Conservation (phyloP, 2,888 invertebrate genomes). For the Phalera bucephala region DNA sequence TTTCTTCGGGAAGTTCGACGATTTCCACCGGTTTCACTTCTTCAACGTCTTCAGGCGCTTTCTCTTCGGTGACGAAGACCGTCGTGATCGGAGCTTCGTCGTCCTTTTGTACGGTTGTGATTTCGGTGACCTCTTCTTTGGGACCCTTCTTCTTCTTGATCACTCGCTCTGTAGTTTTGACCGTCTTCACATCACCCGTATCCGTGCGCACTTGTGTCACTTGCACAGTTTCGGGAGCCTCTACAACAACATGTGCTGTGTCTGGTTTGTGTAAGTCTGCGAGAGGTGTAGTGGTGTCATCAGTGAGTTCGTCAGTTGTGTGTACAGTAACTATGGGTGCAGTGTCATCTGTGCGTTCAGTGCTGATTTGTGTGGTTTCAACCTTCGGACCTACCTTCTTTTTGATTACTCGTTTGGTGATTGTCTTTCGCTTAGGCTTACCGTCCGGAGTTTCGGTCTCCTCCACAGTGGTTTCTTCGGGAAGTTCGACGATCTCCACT, state of each 20-base stretch:
- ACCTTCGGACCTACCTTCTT: conserved; percentile 59
- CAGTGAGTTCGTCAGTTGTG: conserved; percentile 28
- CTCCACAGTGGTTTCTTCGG: conserved; percentile 46
- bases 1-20: neutral
- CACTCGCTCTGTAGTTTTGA: conserved; percentile 20
- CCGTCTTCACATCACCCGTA: conserved; percentile 14
- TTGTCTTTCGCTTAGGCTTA: conserved; percentile 42
- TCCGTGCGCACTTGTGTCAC: conserved; percentile 42
- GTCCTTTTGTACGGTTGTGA: conserved; percentile 22
- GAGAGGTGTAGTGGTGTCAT: conserved; percentile 30
- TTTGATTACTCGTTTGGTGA: conserved; percentile 42
- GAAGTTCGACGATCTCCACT: conserved; percentile 38
- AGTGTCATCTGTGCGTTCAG: conserved; percentile 22
- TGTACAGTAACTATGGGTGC: conserved; percentile 40
- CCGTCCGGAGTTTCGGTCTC: conserved; percentile 42
- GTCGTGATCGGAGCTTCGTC: conserved; percentile 11
- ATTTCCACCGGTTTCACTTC: neutral
- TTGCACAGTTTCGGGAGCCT: conserved; percentile 55
- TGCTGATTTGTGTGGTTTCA: conserved; percentile 44
- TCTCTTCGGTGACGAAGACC: conserved; percentile 1
- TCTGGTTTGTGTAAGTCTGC: conserved; percentile 4
- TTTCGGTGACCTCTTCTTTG: conserved; percentile 44
- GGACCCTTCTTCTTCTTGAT: conserved; percentile 33
- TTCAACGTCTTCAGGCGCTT: neutral
- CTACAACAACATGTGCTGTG: conserved; percentile 12